phyloP scores from a whole-genome alignment of 2,888 invertebrate species.

The Stomorhina lunata region DNA sequence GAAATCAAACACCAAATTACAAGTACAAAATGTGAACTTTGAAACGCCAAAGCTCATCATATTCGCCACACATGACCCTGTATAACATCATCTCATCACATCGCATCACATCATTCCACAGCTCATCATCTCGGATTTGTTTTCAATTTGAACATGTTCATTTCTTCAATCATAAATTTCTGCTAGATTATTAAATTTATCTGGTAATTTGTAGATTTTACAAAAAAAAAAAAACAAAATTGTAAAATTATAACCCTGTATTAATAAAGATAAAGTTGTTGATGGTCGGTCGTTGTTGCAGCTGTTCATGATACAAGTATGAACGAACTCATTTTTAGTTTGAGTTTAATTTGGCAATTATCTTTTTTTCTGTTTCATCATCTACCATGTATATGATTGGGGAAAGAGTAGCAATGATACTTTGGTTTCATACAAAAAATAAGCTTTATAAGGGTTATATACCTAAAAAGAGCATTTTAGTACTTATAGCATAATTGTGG shows the following conservation, averaged over 20 bases:
- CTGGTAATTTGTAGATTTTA: no score
- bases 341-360: slow-evolving; percentile 36
- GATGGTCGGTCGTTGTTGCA: not conserved
- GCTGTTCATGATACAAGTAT: not conserved
- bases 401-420: not conserved
- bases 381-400: not conserved
- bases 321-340: not conserved
- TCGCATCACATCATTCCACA: no score
- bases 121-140: no score
- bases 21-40: not conserved
- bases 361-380: not conserved
- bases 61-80: not conserved
- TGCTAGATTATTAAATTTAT: no score
- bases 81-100: not conserved
- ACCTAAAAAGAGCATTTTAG: no score
- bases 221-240: no score
- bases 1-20: not conserved
- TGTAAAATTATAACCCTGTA: no score
- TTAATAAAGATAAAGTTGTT: not conserved
- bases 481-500: no score
- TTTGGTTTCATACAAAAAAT: no score
- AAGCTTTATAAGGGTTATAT: no score
- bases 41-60: not conserved
- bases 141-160: no score
- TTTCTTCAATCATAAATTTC: no score